Base-by-base conservation (phyloP, 2,888 invertebrate species). In the Phaonia tiefii region DNA sequence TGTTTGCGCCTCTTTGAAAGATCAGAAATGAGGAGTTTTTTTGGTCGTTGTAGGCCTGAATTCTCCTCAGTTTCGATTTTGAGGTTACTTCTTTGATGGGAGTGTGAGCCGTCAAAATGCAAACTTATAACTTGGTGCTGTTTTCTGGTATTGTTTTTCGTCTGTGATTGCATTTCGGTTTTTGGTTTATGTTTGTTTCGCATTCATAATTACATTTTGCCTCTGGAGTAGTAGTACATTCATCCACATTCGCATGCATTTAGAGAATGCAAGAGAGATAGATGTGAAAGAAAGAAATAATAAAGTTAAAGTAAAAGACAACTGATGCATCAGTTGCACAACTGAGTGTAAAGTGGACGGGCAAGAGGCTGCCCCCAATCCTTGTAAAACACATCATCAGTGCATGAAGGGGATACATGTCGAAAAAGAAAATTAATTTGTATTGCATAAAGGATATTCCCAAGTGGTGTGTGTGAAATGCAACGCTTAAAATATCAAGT, bases 201-300 rank as follows among this genome's bases (percentile, higher is more conserved):
- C 72, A 78, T 75, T 81, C 78, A 81, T 81, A 81, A 81, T 81
- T 81, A 81, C 81, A 81, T 81, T 81, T 81, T 81, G 81, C 81
- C 81, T 78, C 81, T 81, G 81, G 81, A 81, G 78, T 81, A 81
- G 4, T 31, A 31, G 4, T 8, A 31, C 31, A 31, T n/a, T n/a
- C n/a, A n/a, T n/a, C n/a, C 31, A 31, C 31, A 31, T 31, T 31
- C 75, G 60, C 63, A 63, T 72, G 56, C 49, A 69, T 73, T 56
- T 69, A 56, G 60, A 60, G 10, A 31, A 5, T 5, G 31, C 8
- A 8, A 31, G 31, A 5, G 31, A 31, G 31, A 31, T 31, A 5
- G 15, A 37, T 58, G 20, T 49, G 49, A 51, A 67, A 66, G 44
- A 65, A 72, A 70, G 44, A 65, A 75, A 63, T 67, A 69, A 69